Percentiles rank a stretch among this genome's conserved stretches.
phyloP scores from a whole-genome alignment of 1,140 invertebrate species.

The Calliopsis andreniformis region DNA sequence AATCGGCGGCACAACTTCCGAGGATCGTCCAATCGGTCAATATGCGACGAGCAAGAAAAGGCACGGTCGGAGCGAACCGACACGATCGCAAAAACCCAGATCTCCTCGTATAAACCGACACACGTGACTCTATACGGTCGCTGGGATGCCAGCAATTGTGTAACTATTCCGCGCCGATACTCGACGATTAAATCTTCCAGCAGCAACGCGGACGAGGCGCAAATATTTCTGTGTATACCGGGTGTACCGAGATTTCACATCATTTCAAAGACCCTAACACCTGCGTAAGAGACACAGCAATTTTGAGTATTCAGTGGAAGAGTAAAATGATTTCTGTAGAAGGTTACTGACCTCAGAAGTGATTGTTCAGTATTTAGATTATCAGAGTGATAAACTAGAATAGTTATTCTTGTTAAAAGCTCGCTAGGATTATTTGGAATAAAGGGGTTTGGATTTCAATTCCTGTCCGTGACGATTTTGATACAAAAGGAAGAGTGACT shows the following conservation, averaged over 20 bases:
- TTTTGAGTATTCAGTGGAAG: too few species aligned
- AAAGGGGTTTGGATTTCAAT: too few species aligned
- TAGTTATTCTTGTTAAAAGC: too few species aligned
- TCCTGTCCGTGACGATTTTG: too few species aligned
- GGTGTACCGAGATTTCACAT: not conserved
- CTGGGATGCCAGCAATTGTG: constrained; percentile 60
- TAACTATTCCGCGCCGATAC: constrained; percentile 59
- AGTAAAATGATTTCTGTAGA: too few species aligned
- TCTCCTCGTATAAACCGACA: constrained; percentile 46
- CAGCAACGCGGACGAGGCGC: constrained; percentile 20
- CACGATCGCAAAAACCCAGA: constrained; percentile 51
- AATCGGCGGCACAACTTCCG: constrained; percentile 1
- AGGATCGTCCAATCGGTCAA: constrained; percentile 16
- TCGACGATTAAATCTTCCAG: constrained; percentile 60
- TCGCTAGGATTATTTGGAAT: too few species aligned
- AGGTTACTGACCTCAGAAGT: too few species aligned
- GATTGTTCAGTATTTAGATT: too few species aligned
- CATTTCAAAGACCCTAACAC: too few species aligned
- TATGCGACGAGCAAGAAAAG: constrained; percentile 12
- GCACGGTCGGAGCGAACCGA: not conserved
- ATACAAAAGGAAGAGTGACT: too few species aligned
- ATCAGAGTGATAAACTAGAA: too few species aligned
- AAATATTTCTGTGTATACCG: constrained; percentile 4
- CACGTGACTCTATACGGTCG: constrained; percentile 42
- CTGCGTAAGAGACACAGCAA: too few species aligned